Base-by-base conservation (phyloP, 2,113 vertebrate genomes). In the Typhlomys cinereus region DNA sequence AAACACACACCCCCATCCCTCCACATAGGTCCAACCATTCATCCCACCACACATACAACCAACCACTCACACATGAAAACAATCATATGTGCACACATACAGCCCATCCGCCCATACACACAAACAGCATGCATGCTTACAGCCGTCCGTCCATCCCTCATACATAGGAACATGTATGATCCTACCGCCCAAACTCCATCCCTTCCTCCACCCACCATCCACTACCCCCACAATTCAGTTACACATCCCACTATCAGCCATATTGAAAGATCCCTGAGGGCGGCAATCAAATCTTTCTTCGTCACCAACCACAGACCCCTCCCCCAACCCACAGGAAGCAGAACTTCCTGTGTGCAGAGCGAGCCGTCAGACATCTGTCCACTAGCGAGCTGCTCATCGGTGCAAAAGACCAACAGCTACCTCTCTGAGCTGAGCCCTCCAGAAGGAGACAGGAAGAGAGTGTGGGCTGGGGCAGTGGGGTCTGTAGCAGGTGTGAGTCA, bases 211-310 rank as follows among this genome's bases (percentile, higher is more conserved):
- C 25, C 13, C 31, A 41, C 48, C 69, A 1, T 31, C 36, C n/a
- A 27, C 48, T 48, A 27, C 0, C 46, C 59, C 61, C 25, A 18
- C 44, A 46, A 20, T 10, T 54, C 13, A 3, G 2, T 5, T 5
- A 27, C 36, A 70, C 41, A 39, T 67, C 48, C n/a, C 27, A 31
- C 67, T 20, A 5, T 9, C n/a, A n/a, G n/a, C 31, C 74, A 27
- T 0, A 9, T 4, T 64, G 46, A 34, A 46, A 82, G 41, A 41
- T 48, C 59, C 18, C 2, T 0, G 0, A 39, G 25, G 5, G 2
- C 46, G 31, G 44, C 18, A 31, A 34, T 17, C 31, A n/a, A 5
- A 46, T 21, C 80, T 88, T 25, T 27, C 48, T 79, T 52, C 44
- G 46, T 36, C 1, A 0, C 11, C 64, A 10, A 4, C 29, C 8